Evolutionary conservation across 35 echinoderm and acorn worm genomes (phyloP).

Genomic region (Amphiura filiformis): DNA sequence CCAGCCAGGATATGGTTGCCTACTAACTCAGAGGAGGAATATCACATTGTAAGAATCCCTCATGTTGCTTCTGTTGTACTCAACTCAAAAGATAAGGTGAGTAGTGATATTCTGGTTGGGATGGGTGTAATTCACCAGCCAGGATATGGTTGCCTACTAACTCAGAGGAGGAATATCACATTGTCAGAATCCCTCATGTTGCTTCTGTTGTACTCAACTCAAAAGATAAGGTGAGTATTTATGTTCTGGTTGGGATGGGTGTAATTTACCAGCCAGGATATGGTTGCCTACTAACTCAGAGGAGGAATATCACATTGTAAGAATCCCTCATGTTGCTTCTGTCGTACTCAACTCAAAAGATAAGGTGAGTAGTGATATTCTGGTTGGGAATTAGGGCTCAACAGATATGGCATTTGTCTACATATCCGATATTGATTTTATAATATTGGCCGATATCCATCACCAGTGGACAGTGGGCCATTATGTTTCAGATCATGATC

Average conservation of each 20-base stretch:
- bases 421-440: too few relatives aligned
- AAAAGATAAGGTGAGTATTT: slow-evolving; percentile 83
- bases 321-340: slow-evolving; percentile 74
- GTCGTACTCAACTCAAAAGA: slow-evolving; percentile 97
- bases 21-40: slow-evolving; percentile 58
- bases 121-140: slow-evolving; percentile 69
- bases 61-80: slow-evolving; percentile 74
- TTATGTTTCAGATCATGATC: too few relatives aligned
- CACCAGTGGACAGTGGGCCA: too few relatives aligned
- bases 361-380: slow-evolving; percentile 49
- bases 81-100: slow-evolving; percentile 99
- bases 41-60: slow-evolving; percentile 96
- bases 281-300: slow-evolving; percentile 80
- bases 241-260: not conserved
- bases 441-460: too few relatives aligned
- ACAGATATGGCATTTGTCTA: too few relatives aligned
- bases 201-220: slow-evolving; percentile 90
- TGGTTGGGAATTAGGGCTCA: too few relatives aligned
- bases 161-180: slow-evolving; percentile 76
- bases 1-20: slow-evolving; percentile 94
- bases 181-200: slow-evolving; percentile 88
- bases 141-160: slow-evolving; percentile 85
- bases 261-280: slow-evolving; percentile 86
- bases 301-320: slow-evolving; percentile 91
- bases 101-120: not conserved